Base-by-base conservation (phyloP, 2,797 vertebrate species). In the Tapirus indicus region DNA sequence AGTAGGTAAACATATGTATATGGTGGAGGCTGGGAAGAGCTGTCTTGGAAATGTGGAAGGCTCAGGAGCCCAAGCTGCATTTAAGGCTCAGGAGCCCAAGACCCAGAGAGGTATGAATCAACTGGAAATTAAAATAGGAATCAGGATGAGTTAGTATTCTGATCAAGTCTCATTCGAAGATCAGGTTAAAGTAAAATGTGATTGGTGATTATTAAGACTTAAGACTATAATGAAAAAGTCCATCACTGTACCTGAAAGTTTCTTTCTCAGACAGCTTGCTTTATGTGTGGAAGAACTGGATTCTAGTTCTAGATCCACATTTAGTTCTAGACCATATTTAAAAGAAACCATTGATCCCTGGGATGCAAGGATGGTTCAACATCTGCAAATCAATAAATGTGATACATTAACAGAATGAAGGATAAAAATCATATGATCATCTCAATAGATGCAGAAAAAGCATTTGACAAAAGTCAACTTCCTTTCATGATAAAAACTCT, bases 231-330 rank as follows among this genome's bases (percentile, higher is more conserved):
- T 32, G 47, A 84, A 41, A 85, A 82, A 64, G 32, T 68, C 41
- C 41, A 32, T 54, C 41, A 6, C 16, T 72, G 18, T 25, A 64
- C n/a, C n/a, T 64, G 64, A 25, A 72, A 64, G 23, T 91, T 86
- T 74, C 58, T 60, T 82, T 77, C 74, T 92, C n/a, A 77, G 54
- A 94, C n/a, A 92, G 41, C 29, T 92, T 95, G 62, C 74, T 91
- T 88, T 77, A 23, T 18, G 23, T 29, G 16, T 3, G 10, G 54
- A 41, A 77, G 54, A 92, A 66, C 11, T 83, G 44, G 75, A 47
- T 68, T 96, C 41, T 66, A 35, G 60, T 25, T 85, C 47, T 72
- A 91, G 86, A 80, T 25, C 41, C 69, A 71, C 3, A 12, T 38
- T 71, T 62, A 64, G 29, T 58, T 41, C 44, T 23, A 93, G 79